A percentile compares a stretch with the other conserved stretches of the same genome.
Evolutionary conservation across 2,888 invertebrate genomes (phyloP).

Genomic region (Mesorhabditis belari): DNA sequence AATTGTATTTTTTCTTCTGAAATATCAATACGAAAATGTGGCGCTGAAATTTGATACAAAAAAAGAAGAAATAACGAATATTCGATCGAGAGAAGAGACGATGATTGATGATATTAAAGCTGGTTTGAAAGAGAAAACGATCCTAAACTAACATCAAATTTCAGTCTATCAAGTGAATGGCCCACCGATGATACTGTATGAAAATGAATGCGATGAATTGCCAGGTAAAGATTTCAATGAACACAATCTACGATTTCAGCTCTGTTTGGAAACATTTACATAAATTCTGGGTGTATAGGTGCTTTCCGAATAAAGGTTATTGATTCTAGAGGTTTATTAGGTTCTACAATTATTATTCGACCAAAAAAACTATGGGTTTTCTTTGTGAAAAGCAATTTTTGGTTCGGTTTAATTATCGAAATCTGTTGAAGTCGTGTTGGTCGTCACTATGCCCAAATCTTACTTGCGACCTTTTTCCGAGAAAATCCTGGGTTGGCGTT

Average conservation of each 20-base stretch:
- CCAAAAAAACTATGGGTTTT: too few relatives aligned
- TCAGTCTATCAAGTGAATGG: not conserved
- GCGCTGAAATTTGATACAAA: not conserved
- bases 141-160: not conserved
- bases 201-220: not conserved
- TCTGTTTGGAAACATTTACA: too few relatives aligned
- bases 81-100: too few relatives aligned
- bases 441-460: too few relatives aligned
- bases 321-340: not conserved
- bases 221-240: too few relatives aligned
- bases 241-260: too few relatives aligned
- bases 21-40: not conserved
- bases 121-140: not conserved
- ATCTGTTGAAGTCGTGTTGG: too few relatives aligned
- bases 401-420: not conserved
- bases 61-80: too few relatives aligned
- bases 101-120: not conserved
- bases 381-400: not conserved
- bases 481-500: too few relatives aligned
- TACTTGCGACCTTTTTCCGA: too few relatives aligned
- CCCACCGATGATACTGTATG: not conserved
- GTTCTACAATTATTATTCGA: not conserved
- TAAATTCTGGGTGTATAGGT: too few relatives aligned
- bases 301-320: not conserved
- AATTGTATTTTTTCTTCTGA: not conserved